Conservation (phyloP, 2,113 vertebrate species). For the Campylorhamphus procurvoides region DNA sequence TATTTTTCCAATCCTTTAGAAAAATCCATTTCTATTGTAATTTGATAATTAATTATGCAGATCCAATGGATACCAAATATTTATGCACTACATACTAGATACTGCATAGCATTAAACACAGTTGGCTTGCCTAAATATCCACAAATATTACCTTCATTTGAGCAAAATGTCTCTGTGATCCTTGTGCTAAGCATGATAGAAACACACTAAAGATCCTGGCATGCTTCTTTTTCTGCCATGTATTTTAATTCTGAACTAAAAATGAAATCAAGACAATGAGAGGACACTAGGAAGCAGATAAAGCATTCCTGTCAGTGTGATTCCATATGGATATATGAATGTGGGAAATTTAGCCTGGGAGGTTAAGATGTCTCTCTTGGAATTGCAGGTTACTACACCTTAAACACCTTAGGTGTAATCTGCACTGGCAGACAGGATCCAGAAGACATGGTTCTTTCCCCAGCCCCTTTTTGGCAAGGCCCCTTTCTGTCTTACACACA, state of each 20-base stretch:
- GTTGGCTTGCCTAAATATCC: not conserved
- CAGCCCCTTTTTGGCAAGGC: not conserved
- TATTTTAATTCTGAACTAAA: not conserved
- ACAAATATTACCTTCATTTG: not conserved
- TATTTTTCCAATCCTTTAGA: not conserved
- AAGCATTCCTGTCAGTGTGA: not conserved
- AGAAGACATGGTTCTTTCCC: not conserved
- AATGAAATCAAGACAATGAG: not conserved
- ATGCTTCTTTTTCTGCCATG: not conserved
- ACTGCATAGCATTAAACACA: not conserved
- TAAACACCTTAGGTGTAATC: not conserved
- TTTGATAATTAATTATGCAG: not conserved
- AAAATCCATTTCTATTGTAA: not conserved
- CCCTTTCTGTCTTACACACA: not conserved
- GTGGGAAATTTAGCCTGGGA: not conserved
- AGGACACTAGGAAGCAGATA: not conserved
- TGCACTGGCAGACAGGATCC: not conserved
- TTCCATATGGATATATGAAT: not conserved
- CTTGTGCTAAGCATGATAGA: not conserved
- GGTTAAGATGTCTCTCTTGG: not conserved
- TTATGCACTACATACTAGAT: not conserved
- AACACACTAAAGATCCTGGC: not conserved
- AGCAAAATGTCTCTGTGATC: not conserved
- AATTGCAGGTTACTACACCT: not conserved
- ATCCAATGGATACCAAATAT: not conserved